Conservation (phyloP, 2,797 vertebrate species). For the Salarias fasciatus region DNA sequence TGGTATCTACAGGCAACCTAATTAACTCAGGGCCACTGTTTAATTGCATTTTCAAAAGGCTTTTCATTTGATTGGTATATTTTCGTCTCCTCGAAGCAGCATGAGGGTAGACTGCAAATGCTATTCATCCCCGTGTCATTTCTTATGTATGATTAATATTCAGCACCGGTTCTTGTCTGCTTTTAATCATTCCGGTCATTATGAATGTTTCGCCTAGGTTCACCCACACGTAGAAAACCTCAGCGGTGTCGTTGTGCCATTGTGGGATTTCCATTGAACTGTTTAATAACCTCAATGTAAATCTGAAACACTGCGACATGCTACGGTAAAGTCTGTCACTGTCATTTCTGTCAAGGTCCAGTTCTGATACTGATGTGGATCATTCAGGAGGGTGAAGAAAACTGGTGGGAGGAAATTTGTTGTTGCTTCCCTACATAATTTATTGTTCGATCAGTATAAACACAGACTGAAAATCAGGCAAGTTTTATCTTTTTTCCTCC, state of each 20-base stretch:
- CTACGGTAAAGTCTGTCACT: slow-evolving; percentile 37
- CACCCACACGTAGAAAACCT: slow-evolving; percentile 57
- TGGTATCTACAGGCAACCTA: slow-evolving; percentile 69
- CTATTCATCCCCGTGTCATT: slow-evolving; percentile 32
- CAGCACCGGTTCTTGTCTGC: slow-evolving; percentile 36
- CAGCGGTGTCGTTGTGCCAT: slow-evolving; percentile 44
- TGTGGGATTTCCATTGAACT: slow-evolving; percentile 55
- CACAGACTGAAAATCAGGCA: slow-evolving; percentile 2
- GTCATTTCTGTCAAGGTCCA: slow-evolving; percentile 28
- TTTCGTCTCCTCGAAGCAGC: slow-evolving; percentile 51
- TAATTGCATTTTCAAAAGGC: slow-evolving; percentile 75
- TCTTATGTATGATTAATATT: slow-evolving; percentile 71
- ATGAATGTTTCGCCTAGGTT: slow-evolving; percentile 68
- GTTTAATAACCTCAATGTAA: slow-evolving; percentile 57
- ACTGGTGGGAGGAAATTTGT: slow-evolving; percentile 35
- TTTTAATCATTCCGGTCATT: slow-evolving; percentile 70
- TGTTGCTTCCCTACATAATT: slow-evolving; percentile 36
- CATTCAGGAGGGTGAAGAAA: slow-evolving; percentile 20
- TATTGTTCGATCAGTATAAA: slow-evolving; percentile 17
- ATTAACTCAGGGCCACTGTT: slow-evolving; percentile 68
- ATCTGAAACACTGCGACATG: slow-evolving; percentile 34
- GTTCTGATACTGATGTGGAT: slow-evolving; percentile 24
- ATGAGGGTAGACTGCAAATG: slow-evolving; percentile 49
- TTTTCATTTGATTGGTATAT: slow-evolving; percentile 69
- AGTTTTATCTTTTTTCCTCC: too few species aligned